These are phyloP conservation scores for Florisuga fusca DNA, from an alignment of 2,797 vertebrate genomes.

Conservation along the genomic window DNA sequence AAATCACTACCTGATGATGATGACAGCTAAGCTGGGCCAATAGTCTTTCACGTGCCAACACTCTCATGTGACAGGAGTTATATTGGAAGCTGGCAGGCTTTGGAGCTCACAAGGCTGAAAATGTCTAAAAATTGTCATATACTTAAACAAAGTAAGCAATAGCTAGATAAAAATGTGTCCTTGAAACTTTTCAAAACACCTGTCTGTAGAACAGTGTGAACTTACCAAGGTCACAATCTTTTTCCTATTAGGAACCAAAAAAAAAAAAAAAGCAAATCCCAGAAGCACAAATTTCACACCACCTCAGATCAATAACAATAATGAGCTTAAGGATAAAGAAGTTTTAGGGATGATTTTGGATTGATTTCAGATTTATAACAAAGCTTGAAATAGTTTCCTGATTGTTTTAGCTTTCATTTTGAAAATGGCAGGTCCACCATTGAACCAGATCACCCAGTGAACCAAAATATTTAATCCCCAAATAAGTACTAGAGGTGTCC, in stretches of 20 bases:
- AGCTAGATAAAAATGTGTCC: neutral
- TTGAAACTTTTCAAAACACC: neutral
- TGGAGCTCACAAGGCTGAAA: slow-evolving; percentile 21
- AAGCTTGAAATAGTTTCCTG: slow-evolving; percentile 23
- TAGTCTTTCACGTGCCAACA: neutral
- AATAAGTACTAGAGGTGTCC: neutral
- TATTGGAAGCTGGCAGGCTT: slow-evolving; percentile 18
- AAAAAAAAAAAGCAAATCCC: neutral
- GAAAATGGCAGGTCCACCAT: neutral
- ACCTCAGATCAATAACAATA: neutral
- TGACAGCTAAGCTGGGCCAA: slow-evolving; percentile 41
- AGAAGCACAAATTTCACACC: neutral
- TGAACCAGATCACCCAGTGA: neutral
- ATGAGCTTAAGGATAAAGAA: neutral
- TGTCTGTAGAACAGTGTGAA: neutral
- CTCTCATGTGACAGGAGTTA: slow-evolving; percentile 18
- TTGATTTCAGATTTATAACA: slow-evolving; percentile 2
- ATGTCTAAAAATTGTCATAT: neutral
- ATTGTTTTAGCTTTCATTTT: neutral
- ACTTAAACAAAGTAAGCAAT: neutral
- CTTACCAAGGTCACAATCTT: neutral
- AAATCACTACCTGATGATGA: slow-evolving; percentile 63
- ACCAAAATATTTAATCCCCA: slow-evolving; percentile 19
- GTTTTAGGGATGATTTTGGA: neutral
- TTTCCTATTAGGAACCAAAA: neutral